A percentile compares a stretch with the other conserved stretches of the same genome.
Evolutionary conservation across 1,140 invertebrate genomes (phyloP).

Genomic region (Hylaeus anthracinus): DNA sequence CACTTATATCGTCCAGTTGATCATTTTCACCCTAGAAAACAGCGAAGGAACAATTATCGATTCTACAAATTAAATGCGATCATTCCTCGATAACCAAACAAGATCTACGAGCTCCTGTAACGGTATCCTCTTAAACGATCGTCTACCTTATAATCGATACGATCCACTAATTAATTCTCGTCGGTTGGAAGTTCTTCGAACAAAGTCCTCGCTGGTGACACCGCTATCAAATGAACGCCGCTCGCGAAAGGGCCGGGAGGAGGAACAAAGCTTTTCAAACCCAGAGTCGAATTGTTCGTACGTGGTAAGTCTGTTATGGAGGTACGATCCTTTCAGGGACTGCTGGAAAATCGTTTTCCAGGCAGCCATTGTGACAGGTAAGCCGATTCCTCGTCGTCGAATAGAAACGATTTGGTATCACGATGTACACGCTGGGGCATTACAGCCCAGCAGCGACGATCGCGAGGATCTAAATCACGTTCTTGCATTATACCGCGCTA

Average conservation of each 20-base stretch:
- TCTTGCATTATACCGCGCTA: conserved; percentile 37
- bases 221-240: conserved; percentile 29
- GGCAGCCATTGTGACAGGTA: conserved; percentile 50
- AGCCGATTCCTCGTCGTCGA: conserved; percentile 61
- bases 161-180: conserved; percentile 26
- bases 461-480: conserved; percentile 47
- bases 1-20: too few species aligned
- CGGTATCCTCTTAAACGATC: too few species aligned
- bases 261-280: conserved; percentile 54
- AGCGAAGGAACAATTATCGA: too few species aligned
- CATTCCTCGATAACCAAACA: too few species aligned
- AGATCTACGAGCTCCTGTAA: too few species aligned
- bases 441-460: conserved; percentile 24
- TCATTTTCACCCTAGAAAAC: too few species aligned
- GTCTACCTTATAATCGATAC: too few species aligned
- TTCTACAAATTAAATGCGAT: too few species aligned
- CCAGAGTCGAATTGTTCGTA: conserved; percentile 58
- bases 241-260: conserved; percentile 4
- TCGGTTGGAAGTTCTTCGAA: neutral
- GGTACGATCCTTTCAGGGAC: conserved; percentile 52
- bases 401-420: conserved; percentile 60
- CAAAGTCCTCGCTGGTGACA: neutral
- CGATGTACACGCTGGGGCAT: conserved; percentile 41
- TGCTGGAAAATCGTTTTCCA: conserved; percentile 60
- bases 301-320: conserved; percentile 63